A percentile compares a stretch with the other conserved stretches of the same genome.
phyloP scores from a whole-genome alignment of 2,888 invertebrate genomes.

The Hyles lineata region DNA sequence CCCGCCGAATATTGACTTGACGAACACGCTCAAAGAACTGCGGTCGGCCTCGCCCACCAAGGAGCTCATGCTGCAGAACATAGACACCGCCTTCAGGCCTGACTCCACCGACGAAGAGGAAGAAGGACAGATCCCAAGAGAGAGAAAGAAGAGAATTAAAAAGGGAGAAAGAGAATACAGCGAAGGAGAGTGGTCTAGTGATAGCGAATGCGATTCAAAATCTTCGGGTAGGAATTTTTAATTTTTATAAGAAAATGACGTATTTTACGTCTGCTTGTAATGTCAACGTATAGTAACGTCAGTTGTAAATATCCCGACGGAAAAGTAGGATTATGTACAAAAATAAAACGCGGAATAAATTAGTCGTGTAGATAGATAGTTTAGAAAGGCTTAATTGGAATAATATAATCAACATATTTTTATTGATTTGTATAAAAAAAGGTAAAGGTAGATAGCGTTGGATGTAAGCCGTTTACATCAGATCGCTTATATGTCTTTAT shows the following conservation, averaged over 20 bases:
- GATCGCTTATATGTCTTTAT: too few relatives aligned
- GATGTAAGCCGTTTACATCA: too few relatives aligned
- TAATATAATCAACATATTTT: too few relatives aligned
- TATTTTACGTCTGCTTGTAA: not conserved
- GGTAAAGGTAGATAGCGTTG: too few relatives aligned
- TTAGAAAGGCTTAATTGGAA: too few relatives aligned
- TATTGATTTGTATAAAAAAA: too few relatives aligned
- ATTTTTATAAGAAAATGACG: not conserved
- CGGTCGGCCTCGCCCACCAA: constrained; percentile 70
- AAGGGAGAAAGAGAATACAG: constrained; percentile 66
- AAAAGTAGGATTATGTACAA: too few relatives aligned
- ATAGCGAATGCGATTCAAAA: constrained; percentile 66
- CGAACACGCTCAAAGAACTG: constrained; percentile 69
- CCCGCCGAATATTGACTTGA: constrained; percentile 65
- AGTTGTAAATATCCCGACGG: not conserved
- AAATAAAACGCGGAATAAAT: too few relatives aligned
- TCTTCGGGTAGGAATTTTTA: constrained; percentile 45
- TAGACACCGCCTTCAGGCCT: constrained; percentile 44
- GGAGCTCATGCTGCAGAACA: constrained; percentile 55
- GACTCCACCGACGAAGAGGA: constrained; percentile 58
- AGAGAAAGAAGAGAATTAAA: constrained; percentile 37
- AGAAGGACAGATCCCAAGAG: constrained; percentile 44
- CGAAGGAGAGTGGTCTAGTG: constrained; percentile 81
- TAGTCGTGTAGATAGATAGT: too few relatives aligned
- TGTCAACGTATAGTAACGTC: not conserved